phyloP scores from a whole-genome alignment of 2,113 vertebrate species.

The Cacatua alba region DNA sequence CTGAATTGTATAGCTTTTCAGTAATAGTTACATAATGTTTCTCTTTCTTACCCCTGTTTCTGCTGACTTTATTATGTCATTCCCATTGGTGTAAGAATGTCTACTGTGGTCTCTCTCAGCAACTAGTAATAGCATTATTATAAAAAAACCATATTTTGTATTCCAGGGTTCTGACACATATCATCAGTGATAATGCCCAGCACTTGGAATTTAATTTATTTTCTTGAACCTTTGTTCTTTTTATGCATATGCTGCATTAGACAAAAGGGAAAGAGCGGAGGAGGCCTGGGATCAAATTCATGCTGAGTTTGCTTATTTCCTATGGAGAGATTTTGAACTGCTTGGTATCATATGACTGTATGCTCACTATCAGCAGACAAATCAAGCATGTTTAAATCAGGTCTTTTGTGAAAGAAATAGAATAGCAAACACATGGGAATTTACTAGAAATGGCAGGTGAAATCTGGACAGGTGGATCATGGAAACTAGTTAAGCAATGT shows the following conservation, averaged over 20 bases:
- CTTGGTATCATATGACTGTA: background rate
- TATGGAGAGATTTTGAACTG: background rate
- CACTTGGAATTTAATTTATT: constrained; percentile 12
- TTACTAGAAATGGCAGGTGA: background rate
- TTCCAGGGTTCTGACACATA: background rate
- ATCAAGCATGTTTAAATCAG: background rate
- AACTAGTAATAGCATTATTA: background rate
- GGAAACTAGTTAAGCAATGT: background rate
- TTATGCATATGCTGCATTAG: background rate
- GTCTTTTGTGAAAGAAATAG: background rate
- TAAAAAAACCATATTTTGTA: background rate
- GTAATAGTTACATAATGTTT: background rate
- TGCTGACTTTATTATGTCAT: background rate
- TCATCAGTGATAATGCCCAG: background rate
- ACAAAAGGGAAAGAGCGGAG: background rate
- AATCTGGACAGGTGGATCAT: background rate
- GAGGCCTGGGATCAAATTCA: background rate
- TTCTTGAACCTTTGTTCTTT: constrained; percentile 11
- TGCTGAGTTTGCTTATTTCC: constrained; percentile 23
- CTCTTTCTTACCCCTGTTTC: background rate
- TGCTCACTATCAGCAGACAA: constrained; percentile 32
- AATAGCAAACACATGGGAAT: background rate
- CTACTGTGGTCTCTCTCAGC: background rate
- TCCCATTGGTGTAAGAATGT: background rate
- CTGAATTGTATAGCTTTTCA: background rate